Base-by-base conservation (phyloP, 2,888 invertebrate species). In the Habrosyne pyritoides region DNA sequence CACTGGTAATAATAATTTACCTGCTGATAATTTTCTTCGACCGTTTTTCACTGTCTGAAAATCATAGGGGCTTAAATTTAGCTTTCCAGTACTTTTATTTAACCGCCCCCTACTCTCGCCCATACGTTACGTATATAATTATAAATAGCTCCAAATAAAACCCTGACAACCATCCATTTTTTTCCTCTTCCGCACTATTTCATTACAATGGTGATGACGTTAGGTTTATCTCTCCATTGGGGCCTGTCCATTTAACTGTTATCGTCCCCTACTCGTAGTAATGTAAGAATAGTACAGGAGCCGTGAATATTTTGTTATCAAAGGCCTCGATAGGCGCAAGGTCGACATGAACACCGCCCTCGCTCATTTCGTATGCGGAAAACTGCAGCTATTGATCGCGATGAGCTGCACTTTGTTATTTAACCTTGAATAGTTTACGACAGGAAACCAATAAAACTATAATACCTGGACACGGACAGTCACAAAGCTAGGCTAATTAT, bases 371-470 rank as follows among this genome's bases (percentile, higher is more conserved):
- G 59, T 63, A 75, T 56, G 68, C 81, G 82, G 81, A 84, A 86
- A 85, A 85, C 76, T 84, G 84, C 84, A 83, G 64, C 72, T 77
- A 83, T 83, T 73, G 79, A 83, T 77, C 72, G 79, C 72, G 65
- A 71, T 64, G 67, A 75, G 42, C 42, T 78, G 85, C 83, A 88
- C 82, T 84, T 84, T 84, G 83, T 82, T 69, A 67, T 59, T 52
- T 70, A 86, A 77, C 91, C 90, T 89, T 83, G 82, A 60, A 57
- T 71, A 77, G 80, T 91, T 90, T 89, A 90, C 83, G 87, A 87
- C 89, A 81, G 89, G 87, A 88, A 90, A 89, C 87, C 79, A 79
- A 83, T 89, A 88, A 89, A 89, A 86, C 79, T 80, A 87, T 89
- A 83, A 82, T 86, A 83, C 85, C 79, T 84, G 83, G 81, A 80